Evolutionary conservation across 2,888 invertebrate species (phyloP).

Genomic region (Lithodes maja): DNA sequence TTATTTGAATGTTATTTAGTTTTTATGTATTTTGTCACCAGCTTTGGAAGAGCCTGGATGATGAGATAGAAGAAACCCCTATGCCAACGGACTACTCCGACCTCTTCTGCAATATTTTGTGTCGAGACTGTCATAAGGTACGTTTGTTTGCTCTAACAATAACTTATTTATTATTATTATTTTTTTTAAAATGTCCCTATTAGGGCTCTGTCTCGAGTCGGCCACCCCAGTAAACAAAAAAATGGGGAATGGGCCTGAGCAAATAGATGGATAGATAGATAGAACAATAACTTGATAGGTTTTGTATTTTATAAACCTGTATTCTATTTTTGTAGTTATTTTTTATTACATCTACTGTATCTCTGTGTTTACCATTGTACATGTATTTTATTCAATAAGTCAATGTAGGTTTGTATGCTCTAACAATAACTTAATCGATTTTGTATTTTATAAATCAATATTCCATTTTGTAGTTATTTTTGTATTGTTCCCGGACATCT

Average conservation of each 20-base stretch:
- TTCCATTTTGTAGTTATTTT: background rate
- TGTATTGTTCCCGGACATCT: too few species aligned
- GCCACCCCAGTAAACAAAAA: too few species aligned
- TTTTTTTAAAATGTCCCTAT: background rate
- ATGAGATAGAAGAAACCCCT: slow-evolving; percentile 86
- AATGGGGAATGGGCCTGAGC: too few species aligned
- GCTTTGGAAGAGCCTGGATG: slow-evolving; percentile 88
- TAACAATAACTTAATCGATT: background rate
- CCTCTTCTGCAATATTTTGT: slow-evolving; percentile 87
- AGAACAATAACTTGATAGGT: too few species aligned
- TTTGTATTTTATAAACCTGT: background rate
- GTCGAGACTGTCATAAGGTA: slow-evolving; percentile 85
- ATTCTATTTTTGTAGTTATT: background rate
- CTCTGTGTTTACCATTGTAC: background rate
- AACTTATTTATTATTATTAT: slow-evolving; percentile 8
- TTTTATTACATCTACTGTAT: background rate
- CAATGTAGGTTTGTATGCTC: background rate
- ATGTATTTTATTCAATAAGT: background rate
- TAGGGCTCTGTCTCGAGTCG: too few species aligned
- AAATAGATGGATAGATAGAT: too few species aligned
- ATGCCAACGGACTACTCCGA: slow-evolving; percentile 90
- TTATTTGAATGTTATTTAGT: too few species aligned
- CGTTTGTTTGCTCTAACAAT: background rate
- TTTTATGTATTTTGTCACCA: slow-evolving; percentile 74
- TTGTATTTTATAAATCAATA: background rate